phyloP scores from a whole-genome alignment of 2,888 invertebrate genomes.

The Sinodicranocentrus sp. region DNA sequence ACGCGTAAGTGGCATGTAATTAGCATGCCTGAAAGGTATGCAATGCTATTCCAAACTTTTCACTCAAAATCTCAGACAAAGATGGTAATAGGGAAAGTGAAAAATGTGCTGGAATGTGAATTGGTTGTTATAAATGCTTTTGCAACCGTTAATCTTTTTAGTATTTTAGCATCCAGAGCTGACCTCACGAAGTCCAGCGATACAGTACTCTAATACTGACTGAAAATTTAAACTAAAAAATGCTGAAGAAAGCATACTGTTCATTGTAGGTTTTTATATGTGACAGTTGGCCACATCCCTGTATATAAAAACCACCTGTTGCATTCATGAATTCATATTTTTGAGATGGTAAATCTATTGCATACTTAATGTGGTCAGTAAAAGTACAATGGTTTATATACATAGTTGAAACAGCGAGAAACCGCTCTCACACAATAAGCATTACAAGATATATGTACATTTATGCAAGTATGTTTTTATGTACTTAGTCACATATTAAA shows the following conservation, averaged over 20 bases:
- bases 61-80: neutral
- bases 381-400: no score
- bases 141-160: no score
- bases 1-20: conserved; percentile 3
- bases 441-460: no score
- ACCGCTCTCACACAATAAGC: no score
- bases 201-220: no score
- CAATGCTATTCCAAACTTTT: neutral
- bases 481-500: no score
- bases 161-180: no score
- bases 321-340: conserved; percentile 9
- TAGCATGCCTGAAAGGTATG: neutral
- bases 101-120: conserved; percentile 5
- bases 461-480: no score
- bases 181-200: no score
- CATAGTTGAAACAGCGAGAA: no score
- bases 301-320: conserved; percentile 35
- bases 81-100: neutral
- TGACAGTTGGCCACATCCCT: conserved; percentile 27
- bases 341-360: conserved; percentile 25
- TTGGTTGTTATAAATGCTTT: no score
- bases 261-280: neutral
- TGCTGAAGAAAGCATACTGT: neutral
- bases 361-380: conserved; percentile 41
- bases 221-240: no score